Evolutionary conservation across 2,113 vertebrate species (phyloP).

Genomic region (Mastomys natalensis): DNA sequence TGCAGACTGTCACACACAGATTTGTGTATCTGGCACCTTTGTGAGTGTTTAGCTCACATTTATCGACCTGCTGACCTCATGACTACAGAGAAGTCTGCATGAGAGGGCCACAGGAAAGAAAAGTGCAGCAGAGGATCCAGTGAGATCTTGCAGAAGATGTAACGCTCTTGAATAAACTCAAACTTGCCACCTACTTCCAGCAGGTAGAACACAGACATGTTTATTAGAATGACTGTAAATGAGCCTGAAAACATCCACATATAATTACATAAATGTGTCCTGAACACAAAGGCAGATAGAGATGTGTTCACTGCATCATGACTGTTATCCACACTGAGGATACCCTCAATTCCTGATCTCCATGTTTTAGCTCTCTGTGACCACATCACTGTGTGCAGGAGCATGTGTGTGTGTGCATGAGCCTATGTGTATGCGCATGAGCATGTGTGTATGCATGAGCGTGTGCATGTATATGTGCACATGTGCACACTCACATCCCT

Average conservation of each 20-base stretch:
- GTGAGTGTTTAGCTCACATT: neutral
- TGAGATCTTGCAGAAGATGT: neutral
- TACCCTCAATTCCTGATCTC: neutral
- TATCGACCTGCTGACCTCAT: neutral
- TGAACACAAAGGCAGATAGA: neutral
- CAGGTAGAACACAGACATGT: neutral
- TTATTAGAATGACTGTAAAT: conserved; percentile 12
- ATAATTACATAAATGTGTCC: neutral
- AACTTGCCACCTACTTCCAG: neutral
- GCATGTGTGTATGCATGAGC: too few relatives aligned
- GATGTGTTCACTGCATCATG: neutral
- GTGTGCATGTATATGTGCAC: too few relatives aligned
- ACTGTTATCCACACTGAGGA: neutral
- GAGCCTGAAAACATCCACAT: neutral
- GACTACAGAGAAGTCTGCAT: neutral
- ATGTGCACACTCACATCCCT: neutral
- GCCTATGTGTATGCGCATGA: too few relatives aligned
- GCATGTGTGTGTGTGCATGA: neutral
- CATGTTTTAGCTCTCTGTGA: neutral
- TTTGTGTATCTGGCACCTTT: neutral
- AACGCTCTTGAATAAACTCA: neutral
- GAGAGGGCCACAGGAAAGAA: neutral
- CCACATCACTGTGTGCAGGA: neutral
- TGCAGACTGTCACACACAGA: neutral
- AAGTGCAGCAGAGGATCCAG: neutral